These are phyloP conservation scores for Gadopsis bispinosus DNA, from an alignment of 2,797 vertebrate genomes.

Conservation along the genomic window DNA sequence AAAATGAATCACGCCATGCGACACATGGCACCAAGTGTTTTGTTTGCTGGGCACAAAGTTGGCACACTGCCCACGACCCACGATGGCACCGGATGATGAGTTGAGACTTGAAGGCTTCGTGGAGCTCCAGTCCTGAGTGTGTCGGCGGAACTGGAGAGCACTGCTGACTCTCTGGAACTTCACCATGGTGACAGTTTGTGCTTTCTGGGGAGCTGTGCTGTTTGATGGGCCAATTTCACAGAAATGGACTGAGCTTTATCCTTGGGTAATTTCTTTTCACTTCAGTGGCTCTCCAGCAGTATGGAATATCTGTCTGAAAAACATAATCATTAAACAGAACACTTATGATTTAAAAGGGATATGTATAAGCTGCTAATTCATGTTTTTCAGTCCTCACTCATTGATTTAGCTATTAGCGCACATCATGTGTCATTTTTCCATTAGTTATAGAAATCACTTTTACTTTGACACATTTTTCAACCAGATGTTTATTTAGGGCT, in stretches of 20 bases:
- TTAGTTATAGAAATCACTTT: conserved; percentile 18
- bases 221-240: conserved; percentile 42
- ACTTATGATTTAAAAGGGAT: conserved; percentile 18
- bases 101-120: conserved; percentile 38
- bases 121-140: conserved; percentile 14
- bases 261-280: not conserved
- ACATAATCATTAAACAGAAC: conserved; percentile 16
- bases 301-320: conserved; percentile 15
- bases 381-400: not conserved
- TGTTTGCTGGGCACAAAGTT: conserved; percentile 46
- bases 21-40: conserved; percentile 58
- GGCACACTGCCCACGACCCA: conserved; percentile 49
- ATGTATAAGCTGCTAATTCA: conserved; percentile 15
- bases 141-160: conserved; percentile 12
- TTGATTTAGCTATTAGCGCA: not conserved
- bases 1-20: conserved; percentile 64
- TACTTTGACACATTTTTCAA: not conserved
- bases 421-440: conserved; percentile 11
- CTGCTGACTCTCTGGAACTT: conserved; percentile 25
- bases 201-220: conserved; percentile 52
- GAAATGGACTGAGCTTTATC: conserved; percentile 27
- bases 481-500: conserved; percentile 5
- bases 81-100: conserved; percentile 48
- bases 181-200: conserved; percentile 43
- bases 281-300: conserved; percentile 4